A percentile compares a stretch with the other conserved stretches of the same genome.
Evolutionary conservation across 2,797 vertebrate genomes (phyloP).

Genomic region (Nyctibius grandis): DNA sequence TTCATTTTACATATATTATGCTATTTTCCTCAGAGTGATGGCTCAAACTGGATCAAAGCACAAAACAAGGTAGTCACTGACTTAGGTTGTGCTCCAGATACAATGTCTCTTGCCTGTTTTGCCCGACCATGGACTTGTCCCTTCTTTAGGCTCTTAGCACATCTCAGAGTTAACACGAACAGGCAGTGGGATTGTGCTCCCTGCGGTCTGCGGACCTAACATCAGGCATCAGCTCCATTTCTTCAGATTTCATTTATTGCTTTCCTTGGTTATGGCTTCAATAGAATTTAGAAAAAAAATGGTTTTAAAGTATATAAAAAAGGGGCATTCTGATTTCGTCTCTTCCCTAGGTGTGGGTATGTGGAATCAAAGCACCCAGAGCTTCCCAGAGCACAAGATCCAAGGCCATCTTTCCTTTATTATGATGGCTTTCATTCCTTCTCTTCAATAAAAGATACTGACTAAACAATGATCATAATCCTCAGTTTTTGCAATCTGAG

Average conservation of each 20-base stretch:
- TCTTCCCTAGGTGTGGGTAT: background rate
- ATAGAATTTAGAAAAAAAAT: background rate
- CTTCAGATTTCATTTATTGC: background rate
- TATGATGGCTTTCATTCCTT: background rate
- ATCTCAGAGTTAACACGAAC: background rate
- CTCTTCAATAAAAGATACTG: background rate
- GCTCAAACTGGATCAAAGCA: background rate
- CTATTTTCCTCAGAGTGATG: background rate
- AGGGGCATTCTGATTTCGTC: background rate
- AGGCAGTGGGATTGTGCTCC: background rate
- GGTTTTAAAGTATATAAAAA: background rate
- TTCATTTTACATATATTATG: background rate
- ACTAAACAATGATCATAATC: background rate
- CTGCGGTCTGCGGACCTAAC: background rate
- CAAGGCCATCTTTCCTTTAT: background rate
- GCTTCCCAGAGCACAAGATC: background rate
- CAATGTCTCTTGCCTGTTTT: background rate
- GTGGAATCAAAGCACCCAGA: background rate
- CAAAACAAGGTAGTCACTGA: background rate
- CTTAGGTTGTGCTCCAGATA: background rate
- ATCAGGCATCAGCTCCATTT: background rate
- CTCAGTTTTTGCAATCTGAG: background rate
- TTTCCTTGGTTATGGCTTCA: background rate
- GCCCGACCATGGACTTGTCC: rapidly evolving
- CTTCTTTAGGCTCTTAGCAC: background rate